These are phyloP conservation scores for Amiota mariae DNA, from an alignment of 2,888 invertebrate species.

Conservation along the genomic window DNA sequence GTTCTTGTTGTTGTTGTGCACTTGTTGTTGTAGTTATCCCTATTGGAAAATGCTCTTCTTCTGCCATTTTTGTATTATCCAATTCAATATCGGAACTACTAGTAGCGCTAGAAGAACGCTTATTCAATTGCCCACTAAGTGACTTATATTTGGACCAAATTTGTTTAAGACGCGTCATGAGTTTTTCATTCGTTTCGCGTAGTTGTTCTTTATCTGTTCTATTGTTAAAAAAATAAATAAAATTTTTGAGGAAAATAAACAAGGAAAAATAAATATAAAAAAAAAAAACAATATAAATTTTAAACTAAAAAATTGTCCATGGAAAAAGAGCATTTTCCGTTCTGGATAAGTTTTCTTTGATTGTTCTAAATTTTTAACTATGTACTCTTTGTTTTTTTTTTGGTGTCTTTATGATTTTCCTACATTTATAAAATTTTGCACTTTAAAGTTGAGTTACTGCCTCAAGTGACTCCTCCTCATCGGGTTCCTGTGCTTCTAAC, in stretches of 20 bases:
- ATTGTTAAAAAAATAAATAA: constrained; percentile 19
- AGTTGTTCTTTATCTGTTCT: constrained; percentile 70
- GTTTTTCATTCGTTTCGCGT: constrained; percentile 71
- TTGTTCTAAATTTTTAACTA: constrained; percentile 22
- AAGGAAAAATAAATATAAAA: constrained; percentile 21
- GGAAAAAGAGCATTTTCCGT: constrained; percentile 42
- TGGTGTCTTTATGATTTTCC: not conserved
- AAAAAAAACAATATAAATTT: not conserved
- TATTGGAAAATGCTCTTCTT: constrained; percentile 61
- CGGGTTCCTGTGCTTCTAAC: constrained; percentile 29
- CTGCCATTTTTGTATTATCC: constrained; percentile 35
- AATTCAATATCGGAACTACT: constrained; percentile 40
- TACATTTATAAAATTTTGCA: not conserved
- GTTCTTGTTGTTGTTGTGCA: constrained; percentile 30
- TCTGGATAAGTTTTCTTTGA: not conserved
- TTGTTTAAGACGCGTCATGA: constrained; percentile 71
- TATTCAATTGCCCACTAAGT: constrained; percentile 48
- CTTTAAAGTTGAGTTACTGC: constrained; percentile 52
- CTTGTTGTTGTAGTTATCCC: constrained; percentile 34
- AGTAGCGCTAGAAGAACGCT: constrained; percentile 37
- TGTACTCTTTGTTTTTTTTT: constrained; percentile 1
- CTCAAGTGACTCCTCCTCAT: constrained; percentile 24
- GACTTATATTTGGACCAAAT: constrained; percentile 72
- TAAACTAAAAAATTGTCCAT: not conserved
- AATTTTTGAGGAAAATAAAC: constrained; percentile 24